Conservation (phyloP, 1,140 invertebrate genomes). For the Eupeodes corollae region DNA sequence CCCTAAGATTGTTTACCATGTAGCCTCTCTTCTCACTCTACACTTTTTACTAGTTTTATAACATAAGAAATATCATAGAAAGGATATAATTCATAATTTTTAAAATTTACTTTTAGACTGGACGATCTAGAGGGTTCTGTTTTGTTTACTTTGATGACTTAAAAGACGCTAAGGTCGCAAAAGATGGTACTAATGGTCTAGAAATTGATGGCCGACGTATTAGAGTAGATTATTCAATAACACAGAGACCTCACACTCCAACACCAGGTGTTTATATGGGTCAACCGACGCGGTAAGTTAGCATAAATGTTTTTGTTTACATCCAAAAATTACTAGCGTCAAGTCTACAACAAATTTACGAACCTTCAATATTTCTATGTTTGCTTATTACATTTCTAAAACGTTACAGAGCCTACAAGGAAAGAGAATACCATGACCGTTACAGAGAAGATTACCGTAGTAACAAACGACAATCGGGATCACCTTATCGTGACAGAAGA, state of each 20-base stretch:
- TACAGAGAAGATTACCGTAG: constrained; percentile 36
- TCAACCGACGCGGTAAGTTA: constrained; percentile 55
- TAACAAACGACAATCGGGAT: constrained; percentile 19
- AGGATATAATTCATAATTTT: no score
- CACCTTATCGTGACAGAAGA: constrained; percentile 26
- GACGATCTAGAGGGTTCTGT: constrained; percentile 87
- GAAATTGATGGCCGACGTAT: constrained; percentile 90
- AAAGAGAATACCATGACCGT: constrained; percentile 14
- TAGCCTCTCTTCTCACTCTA: no score
- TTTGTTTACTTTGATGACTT: constrained; percentile 90
- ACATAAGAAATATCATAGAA: no score
- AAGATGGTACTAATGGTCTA: constrained; percentile 85
- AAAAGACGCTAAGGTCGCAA: constrained; percentile 86
- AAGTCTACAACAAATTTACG: no score
- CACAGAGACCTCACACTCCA: constrained; percentile 92
- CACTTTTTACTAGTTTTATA: no score
- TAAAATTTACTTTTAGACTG: constrained; percentile 49
- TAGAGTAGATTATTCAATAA: constrained; percentile 93
- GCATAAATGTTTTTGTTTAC: background rate
- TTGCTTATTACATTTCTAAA: no score
- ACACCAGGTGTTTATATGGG: constrained; percentile 98
- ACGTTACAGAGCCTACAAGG: no score
- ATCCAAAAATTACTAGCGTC: background rate
- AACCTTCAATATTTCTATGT: no score
- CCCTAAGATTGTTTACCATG: no score